Evolutionary conservation across 2,797 vertebrate species (phyloP).

Genomic region (Morus bassanus): DNA sequence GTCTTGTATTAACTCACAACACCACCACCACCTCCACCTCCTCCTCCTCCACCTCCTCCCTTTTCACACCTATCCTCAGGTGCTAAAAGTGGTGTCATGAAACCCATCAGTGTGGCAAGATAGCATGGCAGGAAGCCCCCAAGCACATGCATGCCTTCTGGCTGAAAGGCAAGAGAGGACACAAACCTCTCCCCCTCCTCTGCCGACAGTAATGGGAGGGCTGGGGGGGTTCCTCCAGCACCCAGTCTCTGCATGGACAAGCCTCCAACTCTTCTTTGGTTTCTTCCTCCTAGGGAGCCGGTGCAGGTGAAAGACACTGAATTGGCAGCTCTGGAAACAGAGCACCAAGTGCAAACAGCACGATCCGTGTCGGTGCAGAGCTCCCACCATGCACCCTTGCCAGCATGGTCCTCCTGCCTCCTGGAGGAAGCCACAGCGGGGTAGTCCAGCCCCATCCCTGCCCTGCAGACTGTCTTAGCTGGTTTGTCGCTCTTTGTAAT

Average conservation of each 20-base stretch:
- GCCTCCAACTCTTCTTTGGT: background rate
- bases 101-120: constrained; percentile 4
- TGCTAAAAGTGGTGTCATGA: constrained; percentile 49
- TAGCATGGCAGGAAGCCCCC: background rate
- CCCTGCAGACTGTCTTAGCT: background rate
- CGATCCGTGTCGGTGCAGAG: rapidly evolving
- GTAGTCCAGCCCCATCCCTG: background rate
- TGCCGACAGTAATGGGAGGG: rapidly evolving
- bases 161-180: background rate
- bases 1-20: constrained; percentile 57
- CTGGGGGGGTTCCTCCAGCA: background rate
- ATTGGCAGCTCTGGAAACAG: background rate
- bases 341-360: background rate
- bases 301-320: background rate
- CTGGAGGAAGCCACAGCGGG: background rate
- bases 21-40: background rate
- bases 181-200: background rate
- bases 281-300: background rate
- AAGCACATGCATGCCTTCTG: background rate
- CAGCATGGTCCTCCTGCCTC: background rate
- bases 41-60: background rate
- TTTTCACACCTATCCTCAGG: constrained; percentile 44
- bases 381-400: background rate
- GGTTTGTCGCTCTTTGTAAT: background rate
- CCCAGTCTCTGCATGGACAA: background rate